These are phyloP conservation scores for Hymenochirus boettgeri DNA, from an alignment of 2,113 vertebrate genomes.

Conservation along the genomic window DNA sequence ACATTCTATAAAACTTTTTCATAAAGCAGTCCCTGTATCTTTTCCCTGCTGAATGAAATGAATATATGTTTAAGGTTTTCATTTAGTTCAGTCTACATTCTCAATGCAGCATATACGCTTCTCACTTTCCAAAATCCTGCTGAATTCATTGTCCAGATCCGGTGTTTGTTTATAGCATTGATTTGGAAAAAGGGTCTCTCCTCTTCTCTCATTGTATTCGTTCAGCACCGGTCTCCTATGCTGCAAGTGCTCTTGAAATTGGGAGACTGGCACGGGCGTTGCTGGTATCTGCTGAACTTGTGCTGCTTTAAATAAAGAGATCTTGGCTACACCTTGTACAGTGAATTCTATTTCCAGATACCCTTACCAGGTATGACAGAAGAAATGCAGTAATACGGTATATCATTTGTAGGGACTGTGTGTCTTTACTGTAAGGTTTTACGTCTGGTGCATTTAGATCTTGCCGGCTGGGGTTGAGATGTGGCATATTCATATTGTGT, in stretches of 20 bases:
- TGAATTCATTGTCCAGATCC: background rate
- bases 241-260: slow-evolving; percentile 12
- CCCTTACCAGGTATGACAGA: background rate
- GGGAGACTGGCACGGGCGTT: background rate
- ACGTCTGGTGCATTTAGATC: background rate
- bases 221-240: background rate
- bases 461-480: background rate
- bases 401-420: background rate
- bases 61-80: no score
- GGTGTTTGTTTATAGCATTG: background rate
- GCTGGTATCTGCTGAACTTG: no score
- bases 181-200: background rate
- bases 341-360: background rate
- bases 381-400: background rate
- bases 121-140: background rate
- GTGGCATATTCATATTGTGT: background rate
- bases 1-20: no score
- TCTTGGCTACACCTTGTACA: no score
- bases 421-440: background rate
- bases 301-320: no score
- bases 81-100: background rate
- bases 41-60: no score
- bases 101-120: background rate
- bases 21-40: no score
- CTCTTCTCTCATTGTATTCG: background rate